These are phyloP conservation scores for Barbus barbus DNA, from an alignment of 2,113 vertebrate genomes.

Conservation along the genomic window DNA sequence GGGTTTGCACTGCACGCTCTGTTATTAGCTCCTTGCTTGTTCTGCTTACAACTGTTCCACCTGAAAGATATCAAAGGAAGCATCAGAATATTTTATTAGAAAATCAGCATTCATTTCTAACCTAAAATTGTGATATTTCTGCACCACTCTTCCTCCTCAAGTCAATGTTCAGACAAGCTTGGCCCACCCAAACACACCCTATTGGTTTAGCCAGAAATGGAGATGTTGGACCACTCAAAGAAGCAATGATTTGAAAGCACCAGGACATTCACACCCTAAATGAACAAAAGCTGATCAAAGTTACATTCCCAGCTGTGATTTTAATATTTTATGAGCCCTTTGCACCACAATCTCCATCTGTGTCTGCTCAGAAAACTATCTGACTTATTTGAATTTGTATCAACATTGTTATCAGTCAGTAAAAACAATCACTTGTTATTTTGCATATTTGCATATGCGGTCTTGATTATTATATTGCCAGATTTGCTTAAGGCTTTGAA, in stretches of 20 bases:
- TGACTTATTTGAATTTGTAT: neutral
- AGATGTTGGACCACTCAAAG: neutral
- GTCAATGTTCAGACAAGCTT: neutral
- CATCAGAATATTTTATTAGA: neutral
- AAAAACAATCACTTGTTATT: neutral
- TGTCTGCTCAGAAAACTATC: neutral
- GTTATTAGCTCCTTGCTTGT: slow-evolving; percentile 92
- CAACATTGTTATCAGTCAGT: neutral
- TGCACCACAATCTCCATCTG: neutral
- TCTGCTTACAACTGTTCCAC: slow-evolving; percentile 97
- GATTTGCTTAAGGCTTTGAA: neutral
- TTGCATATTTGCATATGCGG: neutral
- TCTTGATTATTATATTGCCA: neutral
- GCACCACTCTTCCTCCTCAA: neutral
- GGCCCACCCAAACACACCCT: neutral
- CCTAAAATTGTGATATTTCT: neutral
- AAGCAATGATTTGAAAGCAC: neutral
- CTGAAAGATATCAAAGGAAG: slow-evolving; percentile 64
- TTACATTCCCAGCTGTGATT: neutral
- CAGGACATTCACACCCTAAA: neutral
- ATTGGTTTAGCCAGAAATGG: neutral
- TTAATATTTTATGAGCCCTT: slow-evolving; percentile 55
- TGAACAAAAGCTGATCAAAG: slow-evolving; percentile 46
- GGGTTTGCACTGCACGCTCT: slow-evolving; percentile 80
- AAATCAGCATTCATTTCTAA: neutral